Base-by-base conservation (phyloP, 2,797 vertebrate genomes). In the Hemibagrus guttatus region DNA sequence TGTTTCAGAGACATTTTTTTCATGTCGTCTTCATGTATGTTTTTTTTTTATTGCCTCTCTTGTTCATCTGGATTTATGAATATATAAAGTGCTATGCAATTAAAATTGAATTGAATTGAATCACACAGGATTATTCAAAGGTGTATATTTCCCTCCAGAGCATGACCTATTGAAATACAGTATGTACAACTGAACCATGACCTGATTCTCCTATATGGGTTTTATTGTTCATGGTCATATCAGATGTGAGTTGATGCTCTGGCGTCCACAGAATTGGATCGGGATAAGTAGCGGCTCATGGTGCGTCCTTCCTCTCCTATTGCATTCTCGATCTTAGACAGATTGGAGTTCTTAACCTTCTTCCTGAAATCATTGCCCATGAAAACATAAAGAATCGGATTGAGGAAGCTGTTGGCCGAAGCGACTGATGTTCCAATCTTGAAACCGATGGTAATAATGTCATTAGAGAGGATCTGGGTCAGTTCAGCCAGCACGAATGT, bases 351-450 rank as follows among this genome's bases (percentile, higher is more conserved):
- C 93, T 93, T 97, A 82, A 99, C 96, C 88, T 95, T 98, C 90
- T 89, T 91, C 87, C 95, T 97, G 88, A 99, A 98, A 93, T 99
- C 97, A 0, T 94, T 95, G 49, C 95, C 96, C 97, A 94, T 99
- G 96, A 99, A 99, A 59, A 98, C 98, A 0, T 99, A 99, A 52
- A 99, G 91, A 42, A 99, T 92, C 0, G 98, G 98, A 91, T 99
- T 99, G 90, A 99, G 95, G 91, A 97, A 98, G 92, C 98, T 99
- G 94, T 98, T 99, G 52, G 97, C 94, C 0, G 93, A 94, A 0
- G 96, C 97, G 0, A 97, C 52, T 0, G 93, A 92, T 0, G 93
- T 95, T 87, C 95, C 94, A 6, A 96, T 80, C 1, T 92, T 93
- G 72, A 96, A 4, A 0, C 95, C 94, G 4, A 91, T 69, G 82